Evolutionary conservation across 2,113 vertebrate genomes (phyloP), one percentile per base, ranked within the genome.

Genomic region (Siphamia tubifer): DNA sequence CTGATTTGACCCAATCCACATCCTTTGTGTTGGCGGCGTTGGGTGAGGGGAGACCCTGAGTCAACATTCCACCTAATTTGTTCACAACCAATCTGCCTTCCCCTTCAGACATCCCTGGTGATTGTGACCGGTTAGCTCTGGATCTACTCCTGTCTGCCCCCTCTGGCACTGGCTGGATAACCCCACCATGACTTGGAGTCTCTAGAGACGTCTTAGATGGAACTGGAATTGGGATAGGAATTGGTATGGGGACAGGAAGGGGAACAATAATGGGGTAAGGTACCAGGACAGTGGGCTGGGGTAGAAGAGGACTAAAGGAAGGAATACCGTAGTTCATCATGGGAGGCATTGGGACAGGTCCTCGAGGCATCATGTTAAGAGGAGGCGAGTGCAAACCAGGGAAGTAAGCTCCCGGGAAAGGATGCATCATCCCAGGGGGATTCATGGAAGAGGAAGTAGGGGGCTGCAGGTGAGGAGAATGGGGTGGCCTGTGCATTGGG

Each of bases 191-290:
- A 89, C 90, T 94, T 71, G 90, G 94, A 79, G 93, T 92, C 65
- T 96, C 94, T 0, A 87, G 83, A 0, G 92, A 91, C 74, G 92
- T 88, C 73, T 96, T 96, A 77, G 95, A 91, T 65, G 96, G 92
- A 0, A 94, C 77, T 67, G 94, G 96, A 85, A 99, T 93, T 8
- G 96, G 97, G 34, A 99, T 95, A 8, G 97, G 97, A 69, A 99
- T 98, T 8, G 97, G 96, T 74, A 99, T 95, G 58, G 97, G 96
- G 31, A 98, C 94, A 0, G 97, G 97, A 62, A 99, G 69, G 20
- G 97, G 97, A 55, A 99, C 94, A 32, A 98, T 95, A 45, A 99
- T 94, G 0, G 97, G 97, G 84, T 98, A 99, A 70, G 97, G 97
- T 88, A 98, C 95, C 68, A 99, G 83, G 60, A 99, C 83, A 57